Evolutionary conservation across 1,140 invertebrate genomes (phyloP).

Genomic region (Reticulitermes speratus): DNA sequence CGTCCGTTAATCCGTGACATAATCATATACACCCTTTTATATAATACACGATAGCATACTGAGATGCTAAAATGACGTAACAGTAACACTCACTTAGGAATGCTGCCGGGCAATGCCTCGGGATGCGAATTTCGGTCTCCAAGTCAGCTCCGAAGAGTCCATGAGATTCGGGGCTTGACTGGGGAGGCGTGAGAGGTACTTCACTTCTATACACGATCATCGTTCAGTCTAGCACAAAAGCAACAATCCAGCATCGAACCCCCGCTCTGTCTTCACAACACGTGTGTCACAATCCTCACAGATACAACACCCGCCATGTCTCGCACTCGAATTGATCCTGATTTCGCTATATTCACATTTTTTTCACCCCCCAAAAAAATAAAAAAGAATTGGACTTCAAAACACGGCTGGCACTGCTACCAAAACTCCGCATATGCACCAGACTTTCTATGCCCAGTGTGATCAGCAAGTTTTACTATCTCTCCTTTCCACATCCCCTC

Average conservation of each 20-base stretch:
- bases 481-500: conserved; percentile 3
- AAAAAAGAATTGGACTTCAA: background rate
- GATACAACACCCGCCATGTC: background rate
- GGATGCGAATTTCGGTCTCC: conserved; percentile 20
- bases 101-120: conserved; percentile 26
- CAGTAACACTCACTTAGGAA: conserved; percentile 10
- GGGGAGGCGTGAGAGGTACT: conserved; percentile 18
- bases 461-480: background rate
- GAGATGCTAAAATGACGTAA: no score
- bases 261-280: background rate
- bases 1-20: no score
- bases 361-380: background rate
- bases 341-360: no score
- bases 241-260: no score
- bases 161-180: conserved; percentile 27
- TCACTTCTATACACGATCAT: conserved; percentile 28
- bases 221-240: background rate
- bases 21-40: no score
- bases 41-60: no score
- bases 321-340: no score
- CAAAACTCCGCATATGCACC: background rate
- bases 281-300: background rate
- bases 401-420: background rate
- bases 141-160: background rate
- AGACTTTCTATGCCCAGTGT: background rate